These are phyloP conservation scores for Julus scandinavius DNA, from an alignment of 2,888 invertebrate species.

Conservation along the genomic window DNA sequence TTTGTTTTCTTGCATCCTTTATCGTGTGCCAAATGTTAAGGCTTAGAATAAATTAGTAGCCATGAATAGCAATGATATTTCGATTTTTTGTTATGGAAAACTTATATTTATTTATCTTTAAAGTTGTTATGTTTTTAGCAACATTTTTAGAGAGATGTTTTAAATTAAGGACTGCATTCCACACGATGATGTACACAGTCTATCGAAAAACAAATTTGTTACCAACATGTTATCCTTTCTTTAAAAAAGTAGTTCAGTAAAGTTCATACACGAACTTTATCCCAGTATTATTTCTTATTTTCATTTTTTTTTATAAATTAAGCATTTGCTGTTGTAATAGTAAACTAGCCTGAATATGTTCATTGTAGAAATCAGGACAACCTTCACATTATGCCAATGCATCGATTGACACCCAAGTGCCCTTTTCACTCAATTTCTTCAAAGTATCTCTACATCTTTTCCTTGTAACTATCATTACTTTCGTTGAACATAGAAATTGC, in stretches of 20 bases:
- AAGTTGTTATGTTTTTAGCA: neutral
- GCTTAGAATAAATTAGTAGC: neutral
- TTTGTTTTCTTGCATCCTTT: neutral
- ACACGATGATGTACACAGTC: neutral
- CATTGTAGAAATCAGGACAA: neutral
- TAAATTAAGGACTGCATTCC: neutral
- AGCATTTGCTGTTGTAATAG: neutral
- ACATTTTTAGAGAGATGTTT: too few relatives aligned
- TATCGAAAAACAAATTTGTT: neutral
- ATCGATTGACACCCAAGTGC: conserved; percentile 1
- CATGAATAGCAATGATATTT: neutral
- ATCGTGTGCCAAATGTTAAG: neutral
- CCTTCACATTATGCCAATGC: neutral
- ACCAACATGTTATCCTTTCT: neutral
- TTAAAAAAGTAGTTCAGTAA: neutral
- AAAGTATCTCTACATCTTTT: neutral
- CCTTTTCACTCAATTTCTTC: neutral
- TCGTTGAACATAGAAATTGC: neutral
- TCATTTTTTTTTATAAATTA: neutral
- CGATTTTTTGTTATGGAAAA: neutral
- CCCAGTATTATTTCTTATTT: neutral
- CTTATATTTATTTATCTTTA: neutral
- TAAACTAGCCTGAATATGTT: neutral
- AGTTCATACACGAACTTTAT: neutral
- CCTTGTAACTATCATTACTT: conserved; percentile 1